A percentile compares a stretch with the other conserved stretches of the same genome.
Evolutionary conservation across 2,113 vertebrate species (phyloP).

Genomic region (Deroptyus accipitrinus): DNA sequence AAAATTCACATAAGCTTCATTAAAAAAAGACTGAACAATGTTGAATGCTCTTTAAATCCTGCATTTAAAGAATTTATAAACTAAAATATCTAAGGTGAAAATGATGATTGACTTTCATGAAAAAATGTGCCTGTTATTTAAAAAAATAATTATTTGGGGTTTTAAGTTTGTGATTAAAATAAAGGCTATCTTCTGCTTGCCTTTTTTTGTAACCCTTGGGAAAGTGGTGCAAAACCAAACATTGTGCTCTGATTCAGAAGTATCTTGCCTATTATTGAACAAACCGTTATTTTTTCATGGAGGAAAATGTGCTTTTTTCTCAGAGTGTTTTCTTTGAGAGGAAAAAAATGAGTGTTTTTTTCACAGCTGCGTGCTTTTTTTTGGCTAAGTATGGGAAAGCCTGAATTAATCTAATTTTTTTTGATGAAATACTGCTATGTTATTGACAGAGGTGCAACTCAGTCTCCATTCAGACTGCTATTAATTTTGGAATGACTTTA

Average conservation of each 20-base stretch:
- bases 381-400: neutral
- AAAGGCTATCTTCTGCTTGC: neutral
- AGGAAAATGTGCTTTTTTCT: neutral
- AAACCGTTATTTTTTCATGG: neutral
- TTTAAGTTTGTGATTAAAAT: neutral
- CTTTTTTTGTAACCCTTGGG: neutral
- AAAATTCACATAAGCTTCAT: neutral
- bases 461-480: neutral
- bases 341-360: neutral
- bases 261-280: neutral
- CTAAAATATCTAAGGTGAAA: neutral
- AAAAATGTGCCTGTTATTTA: neutral
- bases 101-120: neutral
- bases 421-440: neutral
- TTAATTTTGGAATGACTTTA: neutral
- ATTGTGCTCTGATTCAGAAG: neutral
- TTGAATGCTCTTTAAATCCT: neutral
- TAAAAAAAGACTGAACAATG: neutral
- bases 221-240: neutral
- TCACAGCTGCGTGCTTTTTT: neutral
- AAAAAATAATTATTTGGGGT: neutral
- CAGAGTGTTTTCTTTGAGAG: neutral
- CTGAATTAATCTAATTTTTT: neutral
- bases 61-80: neutral
- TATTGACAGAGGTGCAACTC: neutral